Evolutionary conservation across 2,797 vertebrate genomes (phyloP), one percentile per base, ranked within the genome.

Genomic region (Neomorphus geoffroyi): DNA sequence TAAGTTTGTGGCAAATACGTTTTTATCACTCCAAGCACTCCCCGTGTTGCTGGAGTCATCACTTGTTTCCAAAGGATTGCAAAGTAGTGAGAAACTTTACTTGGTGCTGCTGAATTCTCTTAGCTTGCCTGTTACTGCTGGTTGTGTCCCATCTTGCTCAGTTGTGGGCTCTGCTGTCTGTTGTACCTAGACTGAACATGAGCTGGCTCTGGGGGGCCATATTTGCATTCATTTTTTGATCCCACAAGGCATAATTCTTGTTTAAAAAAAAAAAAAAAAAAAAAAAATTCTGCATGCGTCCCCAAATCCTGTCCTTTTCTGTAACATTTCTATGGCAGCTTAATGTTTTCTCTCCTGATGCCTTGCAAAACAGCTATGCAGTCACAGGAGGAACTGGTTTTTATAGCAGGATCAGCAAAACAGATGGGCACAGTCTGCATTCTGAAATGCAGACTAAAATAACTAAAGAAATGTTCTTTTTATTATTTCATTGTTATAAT

Each of bases 381-480:
- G 79, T 84, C 88, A 57, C 78, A 69, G 92, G 90, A 96, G 93
- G 86, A 91, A 10, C 88, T 72, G 88, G 26, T 41, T 41, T 94
- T 90, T 95, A 77, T 80, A 93, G 94, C 92, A 82, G 93, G 79
- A 90, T 96, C 95, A 95, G 93, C 95, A 93, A 58, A 96, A 94
- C 72, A 75, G 83, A 67, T 9, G 67, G 65, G 86, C 88, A 58
- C 83, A 89, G 90, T 43, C 54, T 3, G 61, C 90, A 75, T 86
- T 94, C 82, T 48, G 80, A 95, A 86, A 90, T 48, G 65, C 35
- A 1, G 69, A 86, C 88, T 75, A 66, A 94, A 95, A 94, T 93
- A 96, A 94, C 90, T 65, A 35, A 58, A 72, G 86, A 94, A 91
- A 89, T 19, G 41, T 78, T 82, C 83, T 92, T 86, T 91, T 92